These are phyloP conservation scores for Neoniphon sammara DNA, from an alignment of 2,797 vertebrate genomes.

Conservation along the genomic window DNA sequence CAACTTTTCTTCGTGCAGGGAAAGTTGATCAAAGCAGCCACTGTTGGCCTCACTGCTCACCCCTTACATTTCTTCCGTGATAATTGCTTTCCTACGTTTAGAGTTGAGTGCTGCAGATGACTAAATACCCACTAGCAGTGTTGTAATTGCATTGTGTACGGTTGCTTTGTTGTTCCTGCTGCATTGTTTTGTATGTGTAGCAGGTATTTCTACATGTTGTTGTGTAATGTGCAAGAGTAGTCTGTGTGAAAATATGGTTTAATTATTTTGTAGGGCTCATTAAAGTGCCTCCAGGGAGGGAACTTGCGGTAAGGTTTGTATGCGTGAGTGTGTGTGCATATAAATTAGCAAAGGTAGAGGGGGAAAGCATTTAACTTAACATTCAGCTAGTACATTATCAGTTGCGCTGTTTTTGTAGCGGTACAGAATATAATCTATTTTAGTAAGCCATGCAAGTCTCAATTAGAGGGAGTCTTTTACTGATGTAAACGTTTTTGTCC, in stretches of 20 bases:
- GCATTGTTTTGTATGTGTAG: slow-evolving; percentile 17
- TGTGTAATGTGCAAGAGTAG: slow-evolving; percentile 34
- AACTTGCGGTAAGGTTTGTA: slow-evolving; percentile 5
- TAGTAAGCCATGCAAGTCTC: slow-evolving; percentile 2
- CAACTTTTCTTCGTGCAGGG: too few relatives aligned
- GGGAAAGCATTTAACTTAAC: not conserved
- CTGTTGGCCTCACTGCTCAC: too few relatives aligned
- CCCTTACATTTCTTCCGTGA: too few relatives aligned
- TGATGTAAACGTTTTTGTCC: slow-evolving; percentile 39
- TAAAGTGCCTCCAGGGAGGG: slow-evolving; percentile 31
- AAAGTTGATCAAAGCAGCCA: too few relatives aligned
- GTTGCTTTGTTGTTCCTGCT: slow-evolving; percentile 9
- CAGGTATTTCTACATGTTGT: slow-evolving; percentile 26
- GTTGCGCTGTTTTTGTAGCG: not conserved
- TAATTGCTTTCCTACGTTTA: not conserved
- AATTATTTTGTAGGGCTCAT: slow-evolving; percentile 44
- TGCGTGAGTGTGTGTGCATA: slow-evolving; percentile 11
- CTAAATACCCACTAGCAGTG: slow-evolving; percentile 12
- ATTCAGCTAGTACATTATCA: slow-evolving; percentile 5
- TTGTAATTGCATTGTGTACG: slow-evolving; percentile 9
- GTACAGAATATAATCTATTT: slow-evolving; percentile 13
- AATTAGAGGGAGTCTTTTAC: slow-evolving; percentile 19
- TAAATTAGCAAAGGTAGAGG: not conserved
- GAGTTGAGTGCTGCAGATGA: not conserved
- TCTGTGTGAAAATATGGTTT: slow-evolving; percentile 43